phyloP scores from a whole-genome alignment of 2,113 vertebrate genomes.

The Grammomys dolichurus region DNA sequence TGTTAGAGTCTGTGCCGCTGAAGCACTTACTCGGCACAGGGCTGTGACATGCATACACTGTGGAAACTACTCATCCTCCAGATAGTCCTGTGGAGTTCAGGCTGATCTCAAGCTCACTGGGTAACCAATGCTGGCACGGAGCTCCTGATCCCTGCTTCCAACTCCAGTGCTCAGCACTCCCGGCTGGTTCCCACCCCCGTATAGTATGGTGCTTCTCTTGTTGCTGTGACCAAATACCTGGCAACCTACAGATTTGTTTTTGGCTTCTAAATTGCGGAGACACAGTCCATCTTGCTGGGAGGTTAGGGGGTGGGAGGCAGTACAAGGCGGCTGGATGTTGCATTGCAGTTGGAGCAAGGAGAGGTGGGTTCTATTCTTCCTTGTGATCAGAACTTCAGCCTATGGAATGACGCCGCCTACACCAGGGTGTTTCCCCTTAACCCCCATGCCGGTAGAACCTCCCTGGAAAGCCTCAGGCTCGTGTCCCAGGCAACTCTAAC shows the following conservation, averaged over 20 bases:
- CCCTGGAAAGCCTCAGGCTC: neutral
- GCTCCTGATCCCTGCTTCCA: neutral
- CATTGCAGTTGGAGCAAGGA: neutral
- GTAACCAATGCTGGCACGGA: neutral
- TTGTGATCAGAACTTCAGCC: neutral
- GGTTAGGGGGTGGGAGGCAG: neutral
- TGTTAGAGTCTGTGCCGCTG: neutral
- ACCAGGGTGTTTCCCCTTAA: neutral
- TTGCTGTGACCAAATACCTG: neutral
- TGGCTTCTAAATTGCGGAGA: neutral
- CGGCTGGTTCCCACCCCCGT: neutral
- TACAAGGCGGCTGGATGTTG: neutral
- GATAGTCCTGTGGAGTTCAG: neutral
- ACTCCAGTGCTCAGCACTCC: too few relatives aligned
- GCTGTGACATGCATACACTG: neutral
- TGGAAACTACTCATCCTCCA: neutral
- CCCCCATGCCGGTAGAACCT: too few relatives aligned
- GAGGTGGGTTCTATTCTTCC: neutral
- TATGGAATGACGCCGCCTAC: neutral
- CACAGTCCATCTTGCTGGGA: neutral
- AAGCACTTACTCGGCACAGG: neutral
- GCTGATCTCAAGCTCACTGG: neutral
- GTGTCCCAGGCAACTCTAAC: neutral
- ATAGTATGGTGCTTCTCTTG: too few relatives aligned
- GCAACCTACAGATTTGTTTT: neutral